Evolutionary conservation across 2,797 vertebrate genomes (phyloP), one percentile per base, ranked within the genome.

Genomic region (Scyliorhinus canicula): DNA sequence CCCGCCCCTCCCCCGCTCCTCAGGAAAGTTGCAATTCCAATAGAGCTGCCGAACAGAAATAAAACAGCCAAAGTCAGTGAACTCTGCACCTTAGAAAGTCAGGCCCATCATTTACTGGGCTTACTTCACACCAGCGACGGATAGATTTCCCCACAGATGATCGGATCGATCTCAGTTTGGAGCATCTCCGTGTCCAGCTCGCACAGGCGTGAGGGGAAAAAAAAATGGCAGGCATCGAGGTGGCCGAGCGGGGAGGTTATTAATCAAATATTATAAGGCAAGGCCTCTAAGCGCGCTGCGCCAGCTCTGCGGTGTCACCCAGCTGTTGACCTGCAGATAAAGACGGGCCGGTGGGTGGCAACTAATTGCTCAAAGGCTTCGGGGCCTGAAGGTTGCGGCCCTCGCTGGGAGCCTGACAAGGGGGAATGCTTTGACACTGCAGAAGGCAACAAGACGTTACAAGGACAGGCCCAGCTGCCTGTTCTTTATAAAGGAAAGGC

Each of bases 341-440:
- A 67, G 93, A 93, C 26, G 14, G 44, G 97, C 97, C 97, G 95
- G 97, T 97, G 96, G 98, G 98, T 98, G 96, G 97, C 98, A 97
- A 96, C 97, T 97, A 97, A 98, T 99, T 96, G 97, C 96, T 96
- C 96, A 55, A 96, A 96, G 97, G 95, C 95, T 97, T 97, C 97
- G 95, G 95, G 84, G 82, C 93, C 95, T 50, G 96, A 96, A 97
- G 97, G 97, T 97, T 96, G 96, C 95, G 93, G 95, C 96, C 96
- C 95, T 96, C 95, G 26, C 95, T 95, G 95, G 95, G 86, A 50
- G 44, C 40, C 65, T 50, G 47, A 71, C 24, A n/a, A 65, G 57
- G 60, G 88, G n/a, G 88, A 77, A 50, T 91, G 88, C 57, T 63
- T 26, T 63, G 57, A 91, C 79, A 47, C 88, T 63, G 88, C 88